Evolutionary conservation across 2,888 invertebrate species (phyloP).

Genomic region (Panopea generosa): DNA sequence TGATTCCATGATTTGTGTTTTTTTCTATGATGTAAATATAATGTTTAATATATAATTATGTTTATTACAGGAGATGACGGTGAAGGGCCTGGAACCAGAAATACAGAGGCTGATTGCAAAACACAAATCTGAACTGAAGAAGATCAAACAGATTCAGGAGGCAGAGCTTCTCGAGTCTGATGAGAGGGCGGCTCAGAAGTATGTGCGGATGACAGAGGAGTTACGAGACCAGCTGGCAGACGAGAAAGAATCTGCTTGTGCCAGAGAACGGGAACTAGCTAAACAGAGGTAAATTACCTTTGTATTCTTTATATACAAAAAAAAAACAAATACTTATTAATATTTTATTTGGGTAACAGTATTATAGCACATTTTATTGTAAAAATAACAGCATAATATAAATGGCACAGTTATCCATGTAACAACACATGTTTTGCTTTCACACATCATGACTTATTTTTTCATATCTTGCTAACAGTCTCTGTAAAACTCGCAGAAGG

Average conservation of each 20-base stretch:
- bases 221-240: conserved; percentile 84
- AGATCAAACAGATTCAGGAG: conserved; percentile 84
- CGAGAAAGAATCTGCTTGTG: conserved; percentile 85
- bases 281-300: conserved; percentile 80
- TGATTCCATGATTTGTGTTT: too few relatives aligned
- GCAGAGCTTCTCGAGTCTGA: conserved; percentile 84
- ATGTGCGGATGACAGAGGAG: conserved; percentile 84
- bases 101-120: conserved; percentile 85
- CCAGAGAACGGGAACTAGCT: conserved; percentile 83
- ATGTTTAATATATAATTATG: too few relatives aligned
- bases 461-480: conserved; percentile 2
- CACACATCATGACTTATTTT: too few relatives aligned
- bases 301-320: background rate
- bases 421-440: too few relatives aligned
- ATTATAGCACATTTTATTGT: too few relatives aligned
- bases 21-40: too few relatives aligned
- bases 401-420: too few relatives aligned
- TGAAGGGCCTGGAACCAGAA: conserved; percentile 85
- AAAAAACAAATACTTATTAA: too few relatives aligned
- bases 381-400: too few relatives aligned
- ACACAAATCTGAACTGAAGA: conserved; percentile 85
- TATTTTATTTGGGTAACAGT: too few relatives aligned
- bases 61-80: conserved; percentile 85
- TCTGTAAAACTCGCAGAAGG: conserved; percentile 32
- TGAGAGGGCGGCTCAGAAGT: conserved; percentile 84